Conservation (phyloP, 2,113 vertebrate species). For the Hypanus sabinus region DNA sequence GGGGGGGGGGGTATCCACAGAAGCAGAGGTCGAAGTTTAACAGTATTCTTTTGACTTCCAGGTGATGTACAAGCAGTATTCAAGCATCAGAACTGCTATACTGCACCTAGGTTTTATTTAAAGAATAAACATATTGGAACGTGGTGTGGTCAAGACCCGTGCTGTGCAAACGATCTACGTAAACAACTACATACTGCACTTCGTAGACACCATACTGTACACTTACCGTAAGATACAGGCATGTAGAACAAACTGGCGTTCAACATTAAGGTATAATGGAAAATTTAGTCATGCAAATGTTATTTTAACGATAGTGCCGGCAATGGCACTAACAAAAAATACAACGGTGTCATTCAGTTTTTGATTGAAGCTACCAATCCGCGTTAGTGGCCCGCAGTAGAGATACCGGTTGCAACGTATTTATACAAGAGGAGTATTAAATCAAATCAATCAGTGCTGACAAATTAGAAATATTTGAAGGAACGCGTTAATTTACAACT, state of each 20-base stretch:
- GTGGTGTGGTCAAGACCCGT: not conserved
- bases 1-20: not conserved
- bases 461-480: constrained; percentile 64
- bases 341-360: constrained; percentile 4
- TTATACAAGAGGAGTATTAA: constrained; percentile 56
- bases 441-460: constrained; percentile 63
- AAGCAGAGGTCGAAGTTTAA: constrained; percentile 36
- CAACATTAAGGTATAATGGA: not conserved
- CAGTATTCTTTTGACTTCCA: constrained; percentile 36
- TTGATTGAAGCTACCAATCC: not conserved
- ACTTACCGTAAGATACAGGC: not conserved
- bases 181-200: not conserved
- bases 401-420: constrained; percentile 44
- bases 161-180: not conserved
- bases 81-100: not conserved
- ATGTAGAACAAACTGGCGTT: not conserved
- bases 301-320: not conserved
- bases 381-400: not conserved
- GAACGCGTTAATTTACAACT: constrained; percentile 67
- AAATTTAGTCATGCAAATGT: not conserved
- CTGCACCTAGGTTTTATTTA: not conserved
- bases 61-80: constrained; percentile 26
- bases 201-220: not conserved
- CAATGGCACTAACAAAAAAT: not conserved
- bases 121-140: not conserved